phyloP scores from a whole-genome alignment of 1,140 invertebrate species.

The Cheumatopsyche charites region DNA sequence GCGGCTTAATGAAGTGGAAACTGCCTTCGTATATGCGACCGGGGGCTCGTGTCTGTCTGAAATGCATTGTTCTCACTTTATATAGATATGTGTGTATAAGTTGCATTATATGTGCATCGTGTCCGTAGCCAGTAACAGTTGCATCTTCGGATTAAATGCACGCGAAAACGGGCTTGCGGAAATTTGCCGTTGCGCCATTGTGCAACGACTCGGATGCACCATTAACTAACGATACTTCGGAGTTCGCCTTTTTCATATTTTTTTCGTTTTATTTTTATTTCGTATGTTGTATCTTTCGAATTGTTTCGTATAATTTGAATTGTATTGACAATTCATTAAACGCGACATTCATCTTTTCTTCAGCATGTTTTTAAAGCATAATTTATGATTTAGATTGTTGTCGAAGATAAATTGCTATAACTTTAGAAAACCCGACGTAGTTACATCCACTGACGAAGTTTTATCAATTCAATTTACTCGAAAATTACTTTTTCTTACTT shows the following conservation, averaged over 20 bases:
- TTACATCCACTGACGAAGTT: too few relatives aligned
- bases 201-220: neutral
- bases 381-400: too few relatives aligned
- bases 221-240: conserved; percentile 13
- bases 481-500: too few relatives aligned
- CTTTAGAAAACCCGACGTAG: too few relatives aligned
- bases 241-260: neutral
- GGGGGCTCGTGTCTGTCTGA: neutral
- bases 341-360: too few relatives aligned
- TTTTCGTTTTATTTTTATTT: too few relatives aligned
- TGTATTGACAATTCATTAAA: too few relatives aligned
- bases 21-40: neutral
- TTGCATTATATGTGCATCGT: neutral
- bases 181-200: conserved; percentile 1
- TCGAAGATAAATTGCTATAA: too few relatives aligned
- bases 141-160: conserved; percentile 8
- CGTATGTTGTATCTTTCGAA: too few relatives aligned
- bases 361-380: too few relatives aligned
- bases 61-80: neutral
- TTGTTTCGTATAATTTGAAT: too few relatives aligned
- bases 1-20: neutral
- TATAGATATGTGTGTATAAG: neutral
- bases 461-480: too few relatives aligned
- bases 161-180: conserved; percentile 1
- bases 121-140: conserved; percentile 10